Evolutionary conservation across 2,888 invertebrate species (phyloP), one percentile per base, ranked within the genome.

Genomic region (Omphaloscelis lunosa): DNA sequence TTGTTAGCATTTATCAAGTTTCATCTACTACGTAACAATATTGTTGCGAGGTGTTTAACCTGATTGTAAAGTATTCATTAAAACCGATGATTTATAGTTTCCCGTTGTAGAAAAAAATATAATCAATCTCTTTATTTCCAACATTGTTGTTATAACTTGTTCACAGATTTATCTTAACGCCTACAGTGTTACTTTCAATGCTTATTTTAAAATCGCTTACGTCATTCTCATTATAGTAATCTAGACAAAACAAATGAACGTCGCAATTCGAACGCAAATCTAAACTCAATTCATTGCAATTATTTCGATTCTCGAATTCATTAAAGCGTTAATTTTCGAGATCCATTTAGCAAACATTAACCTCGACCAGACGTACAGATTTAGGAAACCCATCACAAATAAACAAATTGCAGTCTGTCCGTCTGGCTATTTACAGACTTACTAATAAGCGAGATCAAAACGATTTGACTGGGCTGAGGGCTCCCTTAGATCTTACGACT

Each of bases 381-480:
- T 87, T 84, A 87, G 86, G 85, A 59, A 87, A 85, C 62, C 56
- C 79, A 70, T 78, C 63, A 80, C 77, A 82, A 86, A 86, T 80
- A 81, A 86, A 84, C 39, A 41, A 77, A 58, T 62, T 45, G 58
- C 72, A 27, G 71, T 74, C 77, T 80, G 75, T 76, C 85, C 82
- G 88, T 34, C 61, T 87, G 87, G 83, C 77, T 89, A 88, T 86
- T 85, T 84, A 56, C 59, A 72, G 80, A 76, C 61, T 61, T 61
- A 68, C 81, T 86, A 82, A 82, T 84, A 85, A 80, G 81, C 56
- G 77, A 85, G 83, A 87, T 86, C 86, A 83, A 87, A 88, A 82
- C 82, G 79, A 70, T 83, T 82, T 76, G 70, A 72, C 66, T 74
- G 75, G 63, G 51, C 65, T 45, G 51, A 27, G 59, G 68, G 70